Evolutionary conservation across 2,113 vertebrate genomes (phyloP).

Genomic region (Cyprinodon brontotheroides): DNA sequence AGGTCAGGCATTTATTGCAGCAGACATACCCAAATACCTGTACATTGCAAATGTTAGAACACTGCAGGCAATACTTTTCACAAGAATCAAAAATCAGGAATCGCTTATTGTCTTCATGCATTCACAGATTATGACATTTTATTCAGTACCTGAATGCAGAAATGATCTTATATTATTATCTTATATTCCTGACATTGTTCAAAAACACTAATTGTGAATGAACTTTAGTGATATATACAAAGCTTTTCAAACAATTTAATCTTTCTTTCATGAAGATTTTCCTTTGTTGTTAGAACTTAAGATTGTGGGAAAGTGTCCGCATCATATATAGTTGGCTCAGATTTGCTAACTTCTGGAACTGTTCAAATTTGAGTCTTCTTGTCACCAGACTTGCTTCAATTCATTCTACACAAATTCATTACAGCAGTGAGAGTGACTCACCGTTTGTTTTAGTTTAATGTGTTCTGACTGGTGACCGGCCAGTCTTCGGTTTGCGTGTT

Average conservation of each 20-base stretch:
- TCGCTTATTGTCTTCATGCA: neutral
- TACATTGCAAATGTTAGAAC: neutral
- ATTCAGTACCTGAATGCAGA: neutral
- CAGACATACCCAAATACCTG: slow-evolving; percentile 10
- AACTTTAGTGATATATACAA: neutral
- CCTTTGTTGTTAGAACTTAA: no score
- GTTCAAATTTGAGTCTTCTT: no score
- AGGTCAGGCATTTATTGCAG: neutral
- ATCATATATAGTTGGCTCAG: neutral
- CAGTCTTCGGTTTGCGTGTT: no score
- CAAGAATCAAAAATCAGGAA: neutral
- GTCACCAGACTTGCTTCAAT: no score
- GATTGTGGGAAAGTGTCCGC: no score
- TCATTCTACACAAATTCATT: no score
- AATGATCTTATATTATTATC: neutral
- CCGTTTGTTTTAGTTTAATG: no score
- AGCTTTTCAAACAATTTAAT: neutral
- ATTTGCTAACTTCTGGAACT: neutral
- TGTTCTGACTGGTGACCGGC: no score
- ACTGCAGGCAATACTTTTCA: neutral
- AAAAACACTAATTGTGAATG: neutral
- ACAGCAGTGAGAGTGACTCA: no score
- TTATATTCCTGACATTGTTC: neutral
- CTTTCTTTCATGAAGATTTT: neutral
- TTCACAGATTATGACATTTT: neutral